phyloP scores from a whole-genome alignment of 1,140 invertebrate genomes.

The Agrypnia vestita region DNA sequence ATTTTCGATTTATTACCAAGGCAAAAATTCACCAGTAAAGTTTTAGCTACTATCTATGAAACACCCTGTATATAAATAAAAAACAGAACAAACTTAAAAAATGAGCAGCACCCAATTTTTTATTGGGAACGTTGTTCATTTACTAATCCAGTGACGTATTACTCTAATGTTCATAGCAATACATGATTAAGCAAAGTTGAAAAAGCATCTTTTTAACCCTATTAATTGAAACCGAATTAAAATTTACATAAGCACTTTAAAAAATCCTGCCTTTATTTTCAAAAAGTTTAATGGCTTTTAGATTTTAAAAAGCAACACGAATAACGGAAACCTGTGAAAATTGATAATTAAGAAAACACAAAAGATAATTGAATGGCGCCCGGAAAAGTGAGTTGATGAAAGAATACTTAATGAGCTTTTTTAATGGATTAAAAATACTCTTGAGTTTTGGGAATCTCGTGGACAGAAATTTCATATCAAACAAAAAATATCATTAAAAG shows the following conservation, averaged over 20 bases:
- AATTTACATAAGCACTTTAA: neutral
- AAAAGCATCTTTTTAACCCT: too few relatives aligned
- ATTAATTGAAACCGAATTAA: neutral
- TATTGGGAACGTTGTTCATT: too few relatives aligned
- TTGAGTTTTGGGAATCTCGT: neutral
- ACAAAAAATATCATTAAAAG: slow-evolving; percentile 8
- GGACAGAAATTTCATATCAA: slow-evolving; percentile 2
- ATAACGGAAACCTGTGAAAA: slow-evolving; percentile 29
- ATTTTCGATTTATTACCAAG: too few relatives aligned
- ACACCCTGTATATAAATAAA: too few relatives aligned
- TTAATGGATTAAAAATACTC: slow-evolving; percentile 25
- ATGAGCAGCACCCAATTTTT: too few relatives aligned
- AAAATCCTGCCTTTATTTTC: neutral
- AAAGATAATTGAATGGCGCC: slow-evolving; percentile 34
- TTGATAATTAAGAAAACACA: slow-evolving; percentile 35
- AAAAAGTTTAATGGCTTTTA: neutral
- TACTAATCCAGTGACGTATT: too few relatives aligned
- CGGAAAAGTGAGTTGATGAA: slow-evolving; percentile 25
- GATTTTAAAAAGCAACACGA: neutral
- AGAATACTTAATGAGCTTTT: slow-evolving; percentile 34
- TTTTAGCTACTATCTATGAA: too few relatives aligned
- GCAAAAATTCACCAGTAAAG: too few relatives aligned
- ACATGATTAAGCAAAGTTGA: too few relatives aligned
- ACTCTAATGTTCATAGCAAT: too few relatives aligned
- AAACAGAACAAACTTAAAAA: too few relatives aligned